Evolutionary conservation across 2,113 vertebrate genomes (phyloP).

Genomic region (Hippocampus guttulatus): DNA sequence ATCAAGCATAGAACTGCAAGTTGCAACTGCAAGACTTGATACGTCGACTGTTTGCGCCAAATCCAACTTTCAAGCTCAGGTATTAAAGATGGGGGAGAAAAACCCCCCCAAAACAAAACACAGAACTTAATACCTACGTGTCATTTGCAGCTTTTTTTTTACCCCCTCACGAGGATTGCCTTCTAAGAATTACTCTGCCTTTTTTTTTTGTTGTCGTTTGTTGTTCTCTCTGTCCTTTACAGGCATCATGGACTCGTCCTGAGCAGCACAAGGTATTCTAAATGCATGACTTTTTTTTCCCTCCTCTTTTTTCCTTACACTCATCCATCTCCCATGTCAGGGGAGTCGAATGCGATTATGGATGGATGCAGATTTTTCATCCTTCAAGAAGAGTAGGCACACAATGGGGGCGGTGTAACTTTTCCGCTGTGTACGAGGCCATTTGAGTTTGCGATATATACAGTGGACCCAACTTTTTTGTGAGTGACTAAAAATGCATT

Average conservation of each 20-base stretch:
- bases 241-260: constrained; percentile 99
- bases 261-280: constrained; percentile 97
- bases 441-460: background rate
- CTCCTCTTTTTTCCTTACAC: constrained; percentile 16
- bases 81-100: constrained; percentile 23
- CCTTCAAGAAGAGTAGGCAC: constrained; percentile 11
- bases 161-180: constrained; percentile 49
- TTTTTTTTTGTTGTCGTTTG: constrained; percentile 77
- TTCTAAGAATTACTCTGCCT: constrained; percentile 69
- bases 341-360: constrained; percentile 41
- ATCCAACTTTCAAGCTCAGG: constrained; percentile 47
- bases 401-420: background rate
- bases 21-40: too few relatives aligned
- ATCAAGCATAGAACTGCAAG: constrained; percentile 5
- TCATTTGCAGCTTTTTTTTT: constrained; percentile 35
- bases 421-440: background rate
- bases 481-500: too few relatives aligned
- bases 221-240: constrained; percentile 87
- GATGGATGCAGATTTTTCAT: constrained; percentile 52
- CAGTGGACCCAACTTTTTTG: background rate
- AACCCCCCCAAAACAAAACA: background rate
- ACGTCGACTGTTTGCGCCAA: constrained; percentile 22
- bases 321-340: constrained; percentile 58
- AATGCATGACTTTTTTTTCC: constrained; percentile 68
- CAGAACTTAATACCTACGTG: constrained; percentile 38